These are phyloP conservation scores for Lycodopsis pacificus DNA, from an alignment of 2,797 vertebrate genomes.

Conservation along the genomic window DNA sequence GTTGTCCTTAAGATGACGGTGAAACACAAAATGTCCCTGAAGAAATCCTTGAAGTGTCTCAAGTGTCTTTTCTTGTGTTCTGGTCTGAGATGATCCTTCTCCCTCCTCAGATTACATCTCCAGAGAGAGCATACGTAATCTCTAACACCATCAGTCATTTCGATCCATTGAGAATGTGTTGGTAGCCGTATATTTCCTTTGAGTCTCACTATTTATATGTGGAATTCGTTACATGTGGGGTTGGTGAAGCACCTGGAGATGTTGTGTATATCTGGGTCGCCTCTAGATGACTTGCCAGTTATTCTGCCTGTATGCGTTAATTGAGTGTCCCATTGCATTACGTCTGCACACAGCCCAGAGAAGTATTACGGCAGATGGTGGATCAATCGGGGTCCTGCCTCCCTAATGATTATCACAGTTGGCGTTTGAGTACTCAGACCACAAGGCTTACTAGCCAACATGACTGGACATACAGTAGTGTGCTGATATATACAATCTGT, in stretches of 20 bases:
- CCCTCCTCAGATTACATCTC: constrained; percentile 40
- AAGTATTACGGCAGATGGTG: constrained; percentile 68
- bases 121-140: constrained; percentile 40
- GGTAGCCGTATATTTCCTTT: constrained; percentile 61
- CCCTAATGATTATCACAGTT: constrained; percentile 62
- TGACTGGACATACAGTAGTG: constrained; percentile 26
- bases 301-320: not conserved
- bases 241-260: constrained; percentile 35
- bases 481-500: constrained; percentile 11
- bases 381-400: constrained; percentile 62
- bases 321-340: constrained; percentile 38
- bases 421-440: constrained; percentile 36
- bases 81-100: constrained; percentile 17
- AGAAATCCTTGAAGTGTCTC: constrained; percentile 27
- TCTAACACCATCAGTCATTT: constrained; percentile 49
- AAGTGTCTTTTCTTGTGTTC: constrained; percentile 12
- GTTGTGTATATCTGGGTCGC: constrained; percentile 25
- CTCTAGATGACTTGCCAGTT: constrained; percentile 7
- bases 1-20: constrained; percentile 3
- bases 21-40: constrained; percentile 20
- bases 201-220: constrained; percentile 61
- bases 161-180: constrained; percentile 51
- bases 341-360: constrained; percentile 27
- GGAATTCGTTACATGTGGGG: constrained; percentile 57
- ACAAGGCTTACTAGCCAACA: constrained; percentile 45